phyloP scores from a whole-genome alignment of 2,113 vertebrate genomes.

The Phainopepla nitens region DNA sequence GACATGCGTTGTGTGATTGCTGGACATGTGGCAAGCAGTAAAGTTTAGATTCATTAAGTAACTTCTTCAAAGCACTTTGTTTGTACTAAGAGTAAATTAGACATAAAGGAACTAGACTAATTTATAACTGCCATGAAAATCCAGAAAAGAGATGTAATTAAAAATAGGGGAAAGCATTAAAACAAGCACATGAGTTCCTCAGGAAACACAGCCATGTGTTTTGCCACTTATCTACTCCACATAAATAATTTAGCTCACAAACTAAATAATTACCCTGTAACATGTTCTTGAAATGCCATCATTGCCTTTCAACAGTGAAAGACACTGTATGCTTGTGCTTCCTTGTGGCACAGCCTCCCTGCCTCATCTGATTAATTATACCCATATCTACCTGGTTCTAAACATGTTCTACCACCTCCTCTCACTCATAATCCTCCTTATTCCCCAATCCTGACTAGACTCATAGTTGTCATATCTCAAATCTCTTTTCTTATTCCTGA shows the following conservation, averaged over 20 bases:
- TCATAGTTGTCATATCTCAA: not conserved
- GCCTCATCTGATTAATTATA: not conserved
- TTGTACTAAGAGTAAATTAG: not conserved
- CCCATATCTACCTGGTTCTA: not conserved
- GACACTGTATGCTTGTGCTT: accelerated
- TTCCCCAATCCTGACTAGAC: not conserved
- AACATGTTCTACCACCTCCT: not conserved
- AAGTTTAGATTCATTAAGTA: not conserved
- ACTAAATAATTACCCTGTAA: constrained; percentile 43
- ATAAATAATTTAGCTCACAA: constrained; percentile 43
- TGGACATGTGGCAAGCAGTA: not conserved
- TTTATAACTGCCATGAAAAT: not conserved
- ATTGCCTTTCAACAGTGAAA: not conserved
- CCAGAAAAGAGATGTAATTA: not conserved
- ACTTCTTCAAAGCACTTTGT: not conserved
- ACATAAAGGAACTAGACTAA: not conserved
- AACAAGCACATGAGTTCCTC: not conserved
- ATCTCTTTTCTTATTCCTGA: not conserved
- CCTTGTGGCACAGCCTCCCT: not conserved
- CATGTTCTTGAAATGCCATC: constrained; percentile 17
- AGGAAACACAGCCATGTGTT: constrained; percentile 31
- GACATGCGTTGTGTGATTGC: not conserved
- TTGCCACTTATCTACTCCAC: constrained; percentile 5
- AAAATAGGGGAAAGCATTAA: not conserved
- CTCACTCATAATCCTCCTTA: not conserved